These are phyloP conservation scores for Lumbricus terrestris DNA, from an alignment of 2,888 invertebrate species.

Conservation along the genomic window DNA sequence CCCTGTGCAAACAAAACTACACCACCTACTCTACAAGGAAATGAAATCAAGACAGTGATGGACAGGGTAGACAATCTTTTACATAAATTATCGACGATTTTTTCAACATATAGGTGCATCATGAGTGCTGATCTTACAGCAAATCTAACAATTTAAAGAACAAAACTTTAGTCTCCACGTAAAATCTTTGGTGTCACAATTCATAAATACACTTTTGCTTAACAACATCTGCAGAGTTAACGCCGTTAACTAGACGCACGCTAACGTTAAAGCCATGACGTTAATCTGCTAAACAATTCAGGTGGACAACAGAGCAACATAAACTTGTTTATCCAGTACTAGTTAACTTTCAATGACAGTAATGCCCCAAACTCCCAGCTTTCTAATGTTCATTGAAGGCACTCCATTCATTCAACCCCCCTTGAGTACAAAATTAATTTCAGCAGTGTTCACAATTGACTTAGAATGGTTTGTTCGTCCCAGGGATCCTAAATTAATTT, in stretches of 20 bases:
- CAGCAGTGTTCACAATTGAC: background rate
- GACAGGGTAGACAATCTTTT: background rate
- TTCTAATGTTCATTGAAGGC: background rate
- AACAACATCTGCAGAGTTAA: background rate
- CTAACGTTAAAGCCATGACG: background rate
- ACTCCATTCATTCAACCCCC: background rate
- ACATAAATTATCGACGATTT: no score
- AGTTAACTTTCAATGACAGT: background rate
- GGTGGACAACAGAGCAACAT: background rate
- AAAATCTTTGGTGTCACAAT: background rate
- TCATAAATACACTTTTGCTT: background rate
- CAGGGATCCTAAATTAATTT: background rate
- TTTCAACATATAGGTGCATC: no score
- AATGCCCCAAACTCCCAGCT: background rate
- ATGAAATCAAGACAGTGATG: background rate
- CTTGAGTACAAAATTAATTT: background rate
- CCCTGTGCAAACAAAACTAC: background rate
- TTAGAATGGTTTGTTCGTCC: background rate
- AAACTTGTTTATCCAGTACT: background rate
- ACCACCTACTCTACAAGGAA: background rate
- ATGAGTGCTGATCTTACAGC: background rate
- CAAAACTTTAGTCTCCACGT: background rate
- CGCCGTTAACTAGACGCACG: background rate
- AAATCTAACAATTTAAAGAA: background rate
- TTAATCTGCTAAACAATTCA: background rate